phyloP scores from a whole-genome alignment of 37 sponge, comb jelly and placozoan species.

The Tethya wilhelma region DNA sequence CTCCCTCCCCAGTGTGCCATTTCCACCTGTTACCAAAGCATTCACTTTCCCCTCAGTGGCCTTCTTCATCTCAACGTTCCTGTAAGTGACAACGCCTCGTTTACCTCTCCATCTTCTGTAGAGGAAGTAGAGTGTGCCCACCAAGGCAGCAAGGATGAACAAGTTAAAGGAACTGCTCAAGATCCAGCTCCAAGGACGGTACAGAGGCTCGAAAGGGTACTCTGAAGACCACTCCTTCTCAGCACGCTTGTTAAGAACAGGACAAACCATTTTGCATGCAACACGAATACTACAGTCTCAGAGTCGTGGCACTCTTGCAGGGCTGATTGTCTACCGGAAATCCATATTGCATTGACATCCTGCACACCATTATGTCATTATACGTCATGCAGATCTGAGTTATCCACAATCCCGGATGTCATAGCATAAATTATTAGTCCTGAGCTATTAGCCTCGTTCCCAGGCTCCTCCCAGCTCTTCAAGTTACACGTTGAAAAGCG shows the following conservation, averaged over 20 bases:
- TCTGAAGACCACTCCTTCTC: conserved; percentile 14
- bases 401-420: too few species aligned
- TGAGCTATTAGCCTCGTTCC: too few species aligned
- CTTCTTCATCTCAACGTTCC: neutral
- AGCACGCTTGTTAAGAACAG: conserved; percentile 38
- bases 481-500: too few species aligned
- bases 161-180: conserved; percentile 64
- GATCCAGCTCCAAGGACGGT: conserved; percentile 84
- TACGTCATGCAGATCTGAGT: too few species aligned
- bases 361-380: too few species aligned
- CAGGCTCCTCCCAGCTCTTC: too few species aligned
- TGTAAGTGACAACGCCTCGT: conserved; percentile 5
- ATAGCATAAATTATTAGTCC: too few species aligned
- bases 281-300: too few species aligned
- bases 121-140: conserved; percentile 12
- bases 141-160: conserved; percentile 33
- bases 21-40: conserved; percentile 63
- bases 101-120: conserved; percentile 14
- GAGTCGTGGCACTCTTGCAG: too few species aligned
- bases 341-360: too few species aligned
- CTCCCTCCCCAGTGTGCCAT: conserved; percentile 31
- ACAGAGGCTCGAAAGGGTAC: conserved; percentile 63
- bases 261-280: conserved; percentile 78
- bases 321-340: too few species aligned
- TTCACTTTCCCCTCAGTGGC: neutral